Evolutionary conservation across 2,888 invertebrate species (phyloP), one percentile per base, ranked within the genome.

Genomic region (Drosophila cognata): DNA sequence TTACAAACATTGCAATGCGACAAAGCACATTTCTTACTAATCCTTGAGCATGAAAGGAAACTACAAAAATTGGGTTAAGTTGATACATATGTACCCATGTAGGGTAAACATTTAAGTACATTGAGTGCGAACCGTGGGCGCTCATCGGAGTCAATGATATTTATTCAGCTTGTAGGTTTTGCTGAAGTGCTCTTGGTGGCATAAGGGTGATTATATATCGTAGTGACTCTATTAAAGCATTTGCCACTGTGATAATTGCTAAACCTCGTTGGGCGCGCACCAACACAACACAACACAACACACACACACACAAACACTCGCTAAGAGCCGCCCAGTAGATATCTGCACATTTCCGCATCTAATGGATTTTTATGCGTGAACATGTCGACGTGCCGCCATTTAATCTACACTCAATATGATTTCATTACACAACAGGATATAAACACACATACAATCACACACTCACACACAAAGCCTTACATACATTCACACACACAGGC

Each of bases 401-500:
- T 84, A 88, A 88, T 82, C 86, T 76, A 86, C 84, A 87, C 86
- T 84, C 86, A 86, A 86, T 88, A 86, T 84, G 86, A 85, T 85
- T 85, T 85, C 77, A 81, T 79, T 81, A 74, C 85, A 60, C 85
- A 88, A 85, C 85, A 81, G 84, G 84, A 84, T 56, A 53, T 50
- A 64, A 46, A 13, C 56, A 63, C 68, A 64, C 25, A 57, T 31
- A 41, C 50, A 58, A 4, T 21, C 11, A n/a, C 31, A 58, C n/a
- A 58, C 18, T n/a, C 41, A 16, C 41, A 31, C 57, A 59, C 36
- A 29, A 36, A 13, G 18, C 18, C 50, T 29, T 29, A 71, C 8
- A 35, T 25, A 28, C 28, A 48, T 10, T 25, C 18, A 53, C 35
- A 38, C 13, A 57, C 29, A 48, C 35, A 41, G 31, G 29, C 50